These are phyloP conservation scores for Andrena camellia DNA, from an alignment of 2,888 invertebrate genomes.

Conservation along the genomic window DNA sequence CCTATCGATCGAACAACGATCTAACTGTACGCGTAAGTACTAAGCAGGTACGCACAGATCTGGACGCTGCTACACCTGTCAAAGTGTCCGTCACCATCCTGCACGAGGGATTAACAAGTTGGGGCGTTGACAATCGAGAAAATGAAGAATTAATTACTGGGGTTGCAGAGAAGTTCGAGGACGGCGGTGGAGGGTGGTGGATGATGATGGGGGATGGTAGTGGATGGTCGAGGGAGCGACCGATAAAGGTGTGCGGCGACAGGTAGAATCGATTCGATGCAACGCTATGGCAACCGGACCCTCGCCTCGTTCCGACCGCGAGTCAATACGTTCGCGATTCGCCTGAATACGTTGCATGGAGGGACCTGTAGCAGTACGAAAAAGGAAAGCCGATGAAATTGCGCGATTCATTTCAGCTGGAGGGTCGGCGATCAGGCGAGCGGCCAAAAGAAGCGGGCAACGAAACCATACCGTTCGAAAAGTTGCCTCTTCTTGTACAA, in stretches of 20 bases:
- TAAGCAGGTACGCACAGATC: too few relatives aligned
- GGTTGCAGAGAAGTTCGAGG: not conserved
- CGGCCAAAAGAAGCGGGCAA: not conserved
- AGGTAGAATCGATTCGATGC: conserved; percentile 78
- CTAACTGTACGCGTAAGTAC: too few relatives aligned
- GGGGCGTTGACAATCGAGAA: not conserved
- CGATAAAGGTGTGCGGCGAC: conserved; percentile 47
- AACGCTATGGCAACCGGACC: conserved; percentile 80
- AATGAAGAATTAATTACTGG: not conserved
- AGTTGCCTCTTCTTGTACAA: not conserved
- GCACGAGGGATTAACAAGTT: not conserved
- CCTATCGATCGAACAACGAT: too few relatives aligned
- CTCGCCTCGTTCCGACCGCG: conserved; percentile 71
- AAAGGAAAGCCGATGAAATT: conserved; percentile 24
- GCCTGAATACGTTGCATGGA: conserved; percentile 18
- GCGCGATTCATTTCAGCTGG: too few relatives aligned
- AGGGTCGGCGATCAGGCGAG: too few relatives aligned
- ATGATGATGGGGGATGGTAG: not conserved
- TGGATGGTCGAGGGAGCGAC: conserved; percentile 11
- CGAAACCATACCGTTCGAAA: not conserved
- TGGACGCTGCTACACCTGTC: too few relatives aligned
- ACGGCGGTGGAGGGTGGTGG: not conserved
- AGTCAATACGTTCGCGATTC: conserved; percentile 76
- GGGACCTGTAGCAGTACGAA: not conserved
- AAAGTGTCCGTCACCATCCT: too few relatives aligned